These are phyloP conservation scores for Myotis yumanensis DNA, from an alignment of 2,113 vertebrate genomes.

Conservation along the genomic window DNA sequence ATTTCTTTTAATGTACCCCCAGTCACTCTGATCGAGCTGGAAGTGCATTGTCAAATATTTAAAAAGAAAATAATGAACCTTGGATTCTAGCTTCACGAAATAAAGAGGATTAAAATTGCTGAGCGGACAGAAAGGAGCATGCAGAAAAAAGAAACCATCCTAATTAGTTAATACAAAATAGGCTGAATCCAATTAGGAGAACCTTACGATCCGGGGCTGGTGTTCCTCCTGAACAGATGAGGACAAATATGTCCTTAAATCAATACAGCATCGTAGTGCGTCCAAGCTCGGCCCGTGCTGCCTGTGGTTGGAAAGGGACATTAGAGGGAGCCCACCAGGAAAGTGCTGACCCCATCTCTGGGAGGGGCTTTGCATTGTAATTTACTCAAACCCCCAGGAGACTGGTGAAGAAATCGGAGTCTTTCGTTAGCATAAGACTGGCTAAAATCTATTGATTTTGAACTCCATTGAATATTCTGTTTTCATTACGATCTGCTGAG, in stretches of 20 bases:
- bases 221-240: conserved; percentile 59
- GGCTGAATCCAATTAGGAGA: conserved; percentile 72
- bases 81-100: not conserved
- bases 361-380: not conserved
- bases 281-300: accelerated
- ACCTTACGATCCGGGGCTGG: not conserved
- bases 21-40: not conserved
- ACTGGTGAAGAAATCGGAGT: conserved; percentile 45
- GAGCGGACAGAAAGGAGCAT: conserved; percentile 49
- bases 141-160: not conserved
- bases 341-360: conserved; percentile 52
- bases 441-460: conserved; percentile 76
- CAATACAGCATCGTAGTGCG: conserved; percentile 32
- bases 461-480: conserved; percentile 66
- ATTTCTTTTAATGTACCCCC: not conserved
- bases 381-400: conserved; percentile 61
- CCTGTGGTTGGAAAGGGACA: not conserved
- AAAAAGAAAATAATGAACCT: conserved; percentile 66
- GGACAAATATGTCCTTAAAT: conserved; percentile 68
- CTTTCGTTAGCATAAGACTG: conserved; percentile 72
- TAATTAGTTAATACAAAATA: conserved; percentile 75
- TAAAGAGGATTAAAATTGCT: conserved; percentile 66
- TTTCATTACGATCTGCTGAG: conserved; percentile 64
- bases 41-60: conserved; percentile 48
- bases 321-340: not conserved